These are phyloP conservation scores for Busseola fusca DNA, from an alignment of 2,888 invertebrate species.

Conservation along the genomic window DNA sequence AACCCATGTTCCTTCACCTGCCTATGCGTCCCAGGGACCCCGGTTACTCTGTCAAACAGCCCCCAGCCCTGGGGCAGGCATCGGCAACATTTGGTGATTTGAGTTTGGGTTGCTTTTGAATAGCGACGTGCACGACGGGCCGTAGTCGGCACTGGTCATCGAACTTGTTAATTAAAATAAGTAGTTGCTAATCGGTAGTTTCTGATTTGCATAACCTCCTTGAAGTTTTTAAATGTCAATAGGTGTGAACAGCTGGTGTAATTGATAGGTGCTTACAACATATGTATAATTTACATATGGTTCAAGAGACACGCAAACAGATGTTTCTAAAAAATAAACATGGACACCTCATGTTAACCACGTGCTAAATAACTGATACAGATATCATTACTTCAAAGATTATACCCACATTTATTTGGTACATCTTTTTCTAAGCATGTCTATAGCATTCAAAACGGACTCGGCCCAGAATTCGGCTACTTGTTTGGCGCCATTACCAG, in stretches of 20 bases:
- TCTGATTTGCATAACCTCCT: neutral
- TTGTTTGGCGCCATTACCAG: neutral
- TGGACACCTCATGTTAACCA: constrained; percentile 32
- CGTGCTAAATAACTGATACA: constrained; percentile 11
- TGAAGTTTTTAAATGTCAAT: neutral
- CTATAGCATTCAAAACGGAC: neutral
- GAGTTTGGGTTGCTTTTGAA: neutral
- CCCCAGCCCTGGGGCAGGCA: too few species aligned
- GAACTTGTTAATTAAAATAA: neutral
- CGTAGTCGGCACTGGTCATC: neutral
- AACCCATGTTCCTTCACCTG: too few species aligned
- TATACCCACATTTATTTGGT: neutral
- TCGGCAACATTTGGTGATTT: too few species aligned
- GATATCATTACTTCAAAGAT: constrained; percentile 18
- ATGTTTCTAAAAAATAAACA: constrained; percentile 34
- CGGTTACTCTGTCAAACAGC: too few species aligned
- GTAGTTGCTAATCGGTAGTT: neutral
- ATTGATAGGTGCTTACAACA: neutral
- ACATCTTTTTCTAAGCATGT: neutral
- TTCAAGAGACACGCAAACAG: constrained; percentile 18
- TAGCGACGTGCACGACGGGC: neutral
- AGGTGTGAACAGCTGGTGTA: constrained; percentile 17
- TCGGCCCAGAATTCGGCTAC: neutral
- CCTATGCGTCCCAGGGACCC: too few species aligned
- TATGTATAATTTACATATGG: constrained; percentile 24